Evolutionary conservation across 2,113 vertebrate species (phyloP).

Genomic region (Leucopsar rothschildi): DNA sequence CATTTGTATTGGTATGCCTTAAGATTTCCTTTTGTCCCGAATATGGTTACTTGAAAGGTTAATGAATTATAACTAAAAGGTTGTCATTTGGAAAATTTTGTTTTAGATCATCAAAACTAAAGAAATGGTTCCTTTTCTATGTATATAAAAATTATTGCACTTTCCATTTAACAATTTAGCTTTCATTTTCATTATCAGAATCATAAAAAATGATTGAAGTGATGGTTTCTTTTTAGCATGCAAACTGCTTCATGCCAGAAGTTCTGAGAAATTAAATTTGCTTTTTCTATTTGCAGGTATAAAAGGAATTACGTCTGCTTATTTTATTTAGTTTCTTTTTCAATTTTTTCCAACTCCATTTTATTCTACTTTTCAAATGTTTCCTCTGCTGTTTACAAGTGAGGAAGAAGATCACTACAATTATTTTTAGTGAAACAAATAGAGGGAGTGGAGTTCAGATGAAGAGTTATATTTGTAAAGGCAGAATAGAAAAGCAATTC

Average conservation of each 20-base stretch:
- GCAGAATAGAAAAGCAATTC: slow-evolving; percentile 58
- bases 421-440: slow-evolving; percentile 63
- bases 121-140: slow-evolving; percentile 52
- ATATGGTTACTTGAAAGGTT: not conserved
- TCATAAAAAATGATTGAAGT: slow-evolving; percentile 66
- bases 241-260: slow-evolving; percentile 60
- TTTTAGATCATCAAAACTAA: slow-evolving; percentile 70
- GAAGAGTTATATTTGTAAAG: slow-evolving; percentile 69
- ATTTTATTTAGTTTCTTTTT: not conserved
- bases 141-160: slow-evolving; percentile 40
- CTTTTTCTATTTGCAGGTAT: slow-evolving; percentile 33
- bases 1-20: not conserved
- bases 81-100: slow-evolving; percentile 65
- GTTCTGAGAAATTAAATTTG: slow-evolving; percentile 58
- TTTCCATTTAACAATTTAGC: slow-evolving; percentile 59
- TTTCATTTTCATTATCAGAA: slow-evolving; percentile 69
- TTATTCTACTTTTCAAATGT: slow-evolving; percentile 20
- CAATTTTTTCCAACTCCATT: not conserved
- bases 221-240: slow-evolving; percentile 64
- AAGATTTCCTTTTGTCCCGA: not conserved
- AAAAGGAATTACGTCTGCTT: slow-evolving; percentile 29
- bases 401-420: slow-evolving; percentile 28
- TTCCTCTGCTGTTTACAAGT: slow-evolving; percentile 26
- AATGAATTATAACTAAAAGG: slow-evolving; percentile 61
- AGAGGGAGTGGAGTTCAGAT: slow-evolving; percentile 47